These are phyloP conservation scores for Lasioglossum albipes DNA, from an alignment of 1,140 invertebrate genomes.

Conservation along the genomic window DNA sequence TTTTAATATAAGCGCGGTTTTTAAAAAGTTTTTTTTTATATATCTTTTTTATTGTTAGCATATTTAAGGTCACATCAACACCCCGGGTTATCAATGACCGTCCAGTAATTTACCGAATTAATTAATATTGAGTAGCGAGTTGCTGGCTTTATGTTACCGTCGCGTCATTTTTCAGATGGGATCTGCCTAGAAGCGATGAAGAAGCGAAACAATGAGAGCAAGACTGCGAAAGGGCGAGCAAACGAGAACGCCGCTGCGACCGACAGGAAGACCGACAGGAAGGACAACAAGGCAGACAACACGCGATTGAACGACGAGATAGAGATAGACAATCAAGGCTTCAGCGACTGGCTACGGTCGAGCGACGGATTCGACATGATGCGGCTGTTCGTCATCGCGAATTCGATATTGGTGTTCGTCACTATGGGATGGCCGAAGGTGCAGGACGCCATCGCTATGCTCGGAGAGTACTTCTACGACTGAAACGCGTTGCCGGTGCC, in stretches of 20 bases:
- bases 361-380: conserved; percentile 81
- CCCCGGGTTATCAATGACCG: too few species aligned
- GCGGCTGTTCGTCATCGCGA: conserved; percentile 82
- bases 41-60: too few species aligned
- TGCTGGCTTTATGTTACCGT: too few species aligned
- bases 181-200: conserved; percentile 42
- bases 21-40: too few species aligned
- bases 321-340: conserved; percentile 77
- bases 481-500: conserved; percentile 39
- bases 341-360: conserved; percentile 81
- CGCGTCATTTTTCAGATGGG: conserved; percentile 49
- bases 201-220: conserved; percentile 52
- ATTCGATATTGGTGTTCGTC: conserved; percentile 81
- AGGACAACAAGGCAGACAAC: conserved; percentile 23
- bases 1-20: too few species aligned
- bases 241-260: background rate
- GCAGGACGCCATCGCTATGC: conserved; percentile 70
- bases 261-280: conserved; percentile 43
- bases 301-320: conserved; percentile 65
- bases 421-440: conserved; percentile 82
- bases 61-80: too few species aligned
- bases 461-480: conserved; percentile 76
- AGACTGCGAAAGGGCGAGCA: conserved; percentile 21
- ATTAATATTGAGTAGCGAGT: too few species aligned
- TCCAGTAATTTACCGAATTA: too few species aligned